Conservation (phyloP, 92 coral and sea anemone genomes). For the Epizoanthus fatuus region DNA sequence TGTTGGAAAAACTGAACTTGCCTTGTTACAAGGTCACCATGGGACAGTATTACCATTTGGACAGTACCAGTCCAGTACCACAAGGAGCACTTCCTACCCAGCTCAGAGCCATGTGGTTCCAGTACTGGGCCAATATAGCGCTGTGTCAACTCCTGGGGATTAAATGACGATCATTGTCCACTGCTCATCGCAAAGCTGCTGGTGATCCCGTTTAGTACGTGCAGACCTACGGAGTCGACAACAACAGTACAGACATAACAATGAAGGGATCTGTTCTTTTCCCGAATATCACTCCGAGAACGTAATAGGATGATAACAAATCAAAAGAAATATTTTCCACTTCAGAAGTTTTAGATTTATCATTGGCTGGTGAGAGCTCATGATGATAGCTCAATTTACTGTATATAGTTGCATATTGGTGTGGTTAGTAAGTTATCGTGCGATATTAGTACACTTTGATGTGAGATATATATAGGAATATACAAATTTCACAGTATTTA, state of each 20-base stretch:
- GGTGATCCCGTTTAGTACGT: background rate
- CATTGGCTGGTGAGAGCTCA: background rate
- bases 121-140: background rate
- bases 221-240: background rate
- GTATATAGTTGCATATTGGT: constrained; percentile 20
- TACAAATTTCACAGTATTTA: constrained; percentile 29
- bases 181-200: too few relatives aligned
- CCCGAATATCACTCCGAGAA: too few relatives aligned
- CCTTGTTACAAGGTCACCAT: background rate
- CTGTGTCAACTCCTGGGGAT: background rate
- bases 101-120: background rate
- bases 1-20: background rate
- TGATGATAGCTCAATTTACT: background rate
- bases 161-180: background rate
- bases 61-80: background rate
- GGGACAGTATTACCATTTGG: background rate
- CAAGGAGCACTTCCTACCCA: background rate
- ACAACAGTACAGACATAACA: too few relatives aligned
- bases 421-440: constrained; percentile 42
- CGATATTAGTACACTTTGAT: background rate
- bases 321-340: constrained; percentile 6
- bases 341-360: background rate
- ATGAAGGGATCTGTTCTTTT: too few relatives aligned
- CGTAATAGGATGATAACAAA: background rate
- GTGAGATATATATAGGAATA: constrained; percentile 3